phyloP scores from a whole-genome alignment of 2,113 vertebrate genomes.

The Myrmophylax atrothorax region DNA sequence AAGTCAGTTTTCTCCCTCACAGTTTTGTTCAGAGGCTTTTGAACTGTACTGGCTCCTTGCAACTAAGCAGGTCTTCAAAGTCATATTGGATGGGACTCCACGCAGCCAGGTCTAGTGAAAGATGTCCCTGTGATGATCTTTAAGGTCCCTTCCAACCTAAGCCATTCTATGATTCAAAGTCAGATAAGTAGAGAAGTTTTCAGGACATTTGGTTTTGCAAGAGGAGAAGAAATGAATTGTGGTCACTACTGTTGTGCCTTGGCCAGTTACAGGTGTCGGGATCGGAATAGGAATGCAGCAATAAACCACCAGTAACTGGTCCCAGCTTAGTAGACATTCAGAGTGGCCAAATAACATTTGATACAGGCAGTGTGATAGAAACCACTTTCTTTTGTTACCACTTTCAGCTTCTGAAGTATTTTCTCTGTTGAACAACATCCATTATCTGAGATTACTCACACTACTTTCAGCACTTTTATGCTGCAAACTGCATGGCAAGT shows the following conservation, averaged over 20 bases:
- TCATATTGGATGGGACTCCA: background rate
- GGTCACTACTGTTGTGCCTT: background rate
- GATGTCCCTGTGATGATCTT: background rate
- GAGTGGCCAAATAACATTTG: background rate
- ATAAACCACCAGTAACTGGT: background rate
- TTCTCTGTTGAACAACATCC: background rate
- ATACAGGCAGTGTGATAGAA: background rate
- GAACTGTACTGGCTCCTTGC: conserved; percentile 3
- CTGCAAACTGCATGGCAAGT: background rate
- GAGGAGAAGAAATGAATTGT: background rate
- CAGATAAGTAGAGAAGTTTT: conserved; percentile 36
- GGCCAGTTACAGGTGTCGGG: background rate
- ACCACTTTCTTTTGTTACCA: background rate
- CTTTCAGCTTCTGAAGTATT: conserved; percentile 3
- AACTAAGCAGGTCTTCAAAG: conserved; percentile 9
- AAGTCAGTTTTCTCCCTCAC: background rate
- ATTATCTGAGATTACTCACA: background rate
- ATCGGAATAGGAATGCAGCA: background rate
- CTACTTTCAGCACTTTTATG: background rate
- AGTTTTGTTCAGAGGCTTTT: conserved; percentile 29
- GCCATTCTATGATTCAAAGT: background rate
- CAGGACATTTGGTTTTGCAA: conserved; percentile 17
- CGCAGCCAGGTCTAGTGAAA: background rate
- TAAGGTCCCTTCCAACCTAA: background rate
- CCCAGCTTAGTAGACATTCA: background rate